Base-by-base conservation (phyloP, 2,888 invertebrate species). In the Adela reaumurella region DNA sequence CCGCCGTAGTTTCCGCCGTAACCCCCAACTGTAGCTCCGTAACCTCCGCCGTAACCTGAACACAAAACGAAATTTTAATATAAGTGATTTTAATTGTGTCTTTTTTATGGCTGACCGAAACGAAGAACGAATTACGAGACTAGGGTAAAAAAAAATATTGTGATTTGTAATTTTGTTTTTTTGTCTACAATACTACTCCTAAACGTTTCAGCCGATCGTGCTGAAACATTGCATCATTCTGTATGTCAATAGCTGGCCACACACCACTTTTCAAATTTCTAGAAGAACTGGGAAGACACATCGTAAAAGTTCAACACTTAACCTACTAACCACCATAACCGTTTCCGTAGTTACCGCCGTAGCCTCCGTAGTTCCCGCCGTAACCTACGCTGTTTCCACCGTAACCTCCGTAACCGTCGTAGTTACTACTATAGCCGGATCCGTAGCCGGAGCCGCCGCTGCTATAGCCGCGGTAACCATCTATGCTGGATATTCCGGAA, bases 401-500 rank as follows among this genome's bases (percentile, higher is more conserved):
- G 4, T 35, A 35, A 14, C 10, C 14, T 35, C 45, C 47, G 41
- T 53, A 51, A 3, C 51, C 47, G 17, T 28, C 35, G 48, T 57
- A 54, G 1, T 57, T 57, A 16, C 46, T 45, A 1, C 56, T 54
- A 45, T 57, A 55, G 3, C 57, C 55, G 24, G 58, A 55, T 4
- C 56, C 50, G 18, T 55, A 51, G 4, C 56, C 55, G 18, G 43
- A 17, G 8, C 43, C 43, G 43, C 17, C 1, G 19, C 52, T 55
- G 6, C 56, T 54, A 46, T 52, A 52, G 16, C 62, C 61, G 3
- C 48, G 50, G 20, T 64, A 68, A 43, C 70, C 65, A 47, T 67
- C 68, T 17, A 70, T 55, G 17, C 58, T 55, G 17, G 70, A 66
- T n/a, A n/a, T n/a, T n/a, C n/a, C n/a, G n/a, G n/a, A n/a, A n/a